These are phyloP conservation scores for Meliscaeva auricollis DNA, from an alignment of 2,888 invertebrate species.

Conservation along the genomic window DNA sequence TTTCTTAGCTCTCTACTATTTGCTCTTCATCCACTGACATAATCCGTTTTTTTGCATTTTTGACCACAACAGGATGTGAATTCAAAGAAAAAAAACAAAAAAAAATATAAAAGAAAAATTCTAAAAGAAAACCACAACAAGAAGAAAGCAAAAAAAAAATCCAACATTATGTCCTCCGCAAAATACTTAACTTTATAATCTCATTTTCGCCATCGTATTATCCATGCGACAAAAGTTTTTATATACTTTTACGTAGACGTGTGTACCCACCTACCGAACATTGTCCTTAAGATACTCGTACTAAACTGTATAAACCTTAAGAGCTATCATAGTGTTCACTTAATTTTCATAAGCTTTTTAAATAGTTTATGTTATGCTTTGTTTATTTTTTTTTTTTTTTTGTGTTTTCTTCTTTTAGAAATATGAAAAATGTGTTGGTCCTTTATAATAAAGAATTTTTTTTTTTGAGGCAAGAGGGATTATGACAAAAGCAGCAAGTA, in stretches of 20 bases:
- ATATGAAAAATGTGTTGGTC: neutral
- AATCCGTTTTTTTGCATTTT: constrained; percentile 62
- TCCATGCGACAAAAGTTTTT: constrained; percentile 63
- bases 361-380: constrained; percentile 14
- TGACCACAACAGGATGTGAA: constrained; percentile 36
- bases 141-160: constrained; percentile 11
- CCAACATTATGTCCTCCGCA: constrained; percentile 16
- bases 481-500: too few species aligned
- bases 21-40: constrained; percentile 67
- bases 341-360: constrained; percentile 32
- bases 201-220: constrained; percentile 52
- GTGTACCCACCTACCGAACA: too few species aligned
- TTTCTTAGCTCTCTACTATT: constrained; percentile 58
- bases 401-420: neutral
- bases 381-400: neutral
- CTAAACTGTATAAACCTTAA: constrained; percentile 4
- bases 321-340: constrained; percentile 21
- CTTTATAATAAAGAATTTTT: too few species aligned
- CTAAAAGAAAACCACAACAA: constrained; percentile 32
- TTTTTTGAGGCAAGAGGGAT: too few species aligned
- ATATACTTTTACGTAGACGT: constrained; percentile 18
- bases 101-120: constrained; percentile 1
- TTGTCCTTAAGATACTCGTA: constrained; percentile 5
- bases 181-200: constrained; percentile 52
- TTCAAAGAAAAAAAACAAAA: constrained; percentile 2